Conservation (phyloP, 2,113 vertebrate species). For the Gnathonemus echidnorhynchus region DNA sequence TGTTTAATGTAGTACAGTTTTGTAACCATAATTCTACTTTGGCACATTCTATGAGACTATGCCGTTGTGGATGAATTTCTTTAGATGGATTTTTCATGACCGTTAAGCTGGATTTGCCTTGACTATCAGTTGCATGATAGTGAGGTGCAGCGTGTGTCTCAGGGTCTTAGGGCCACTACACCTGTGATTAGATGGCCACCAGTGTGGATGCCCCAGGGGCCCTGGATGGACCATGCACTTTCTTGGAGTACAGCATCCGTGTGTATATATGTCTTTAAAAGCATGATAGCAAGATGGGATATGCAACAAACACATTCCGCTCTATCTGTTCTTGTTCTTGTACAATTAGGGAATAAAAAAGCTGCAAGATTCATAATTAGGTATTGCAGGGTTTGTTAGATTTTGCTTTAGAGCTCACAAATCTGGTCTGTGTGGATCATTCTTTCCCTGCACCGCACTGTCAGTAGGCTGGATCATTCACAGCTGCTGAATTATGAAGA, state of each 20-base stretch:
- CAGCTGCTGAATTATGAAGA: not conserved
- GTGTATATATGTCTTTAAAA: not conserved
- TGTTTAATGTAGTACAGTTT: not conserved
- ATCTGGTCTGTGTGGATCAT: not conserved
- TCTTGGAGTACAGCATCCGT: not conserved
- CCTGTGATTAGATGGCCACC: not conserved
- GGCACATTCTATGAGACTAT: not conserved
- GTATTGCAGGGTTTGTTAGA: not conserved
- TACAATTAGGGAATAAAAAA: not conserved
- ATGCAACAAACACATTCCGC: not conserved
- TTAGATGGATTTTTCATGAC: not conserved
- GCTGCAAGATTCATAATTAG: not conserved
- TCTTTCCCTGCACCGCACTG: not conserved
- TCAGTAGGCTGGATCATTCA: not conserved
- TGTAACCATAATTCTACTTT: not conserved
- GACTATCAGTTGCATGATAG: not conserved
- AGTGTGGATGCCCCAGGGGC: not conserved
- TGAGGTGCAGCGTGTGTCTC: not conserved
- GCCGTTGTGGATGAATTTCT: not conserved
- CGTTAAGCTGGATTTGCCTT: not conserved
- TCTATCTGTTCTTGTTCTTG: not conserved
- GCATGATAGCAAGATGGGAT: not conserved
- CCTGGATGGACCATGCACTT: not conserved
- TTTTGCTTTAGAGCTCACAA: not conserved
- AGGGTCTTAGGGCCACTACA: not conserved